A percentile compares a stretch with the other conserved stretches of the same genome.
Evolutionary conservation across 2,888 invertebrate genomes (phyloP).

Genomic region (Notodonta ziczac): DNA sequence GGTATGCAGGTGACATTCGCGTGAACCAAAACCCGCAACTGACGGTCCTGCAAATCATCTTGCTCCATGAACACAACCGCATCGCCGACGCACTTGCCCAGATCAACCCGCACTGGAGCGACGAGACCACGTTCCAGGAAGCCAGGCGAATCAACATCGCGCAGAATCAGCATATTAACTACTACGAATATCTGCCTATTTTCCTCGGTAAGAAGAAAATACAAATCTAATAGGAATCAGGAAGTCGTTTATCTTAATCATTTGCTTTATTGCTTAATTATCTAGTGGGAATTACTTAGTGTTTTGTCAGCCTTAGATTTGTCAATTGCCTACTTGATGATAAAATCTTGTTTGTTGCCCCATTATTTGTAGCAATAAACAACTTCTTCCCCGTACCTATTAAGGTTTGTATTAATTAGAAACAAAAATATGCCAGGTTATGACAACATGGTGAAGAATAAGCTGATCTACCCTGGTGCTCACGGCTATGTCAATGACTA

Average conservation of each 20-base stretch:
- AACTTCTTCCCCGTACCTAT: no score
- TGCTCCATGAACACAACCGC: conserved; percentile 90
- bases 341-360: no score
- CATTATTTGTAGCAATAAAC: no score
- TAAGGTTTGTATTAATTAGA: no score
- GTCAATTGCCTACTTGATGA: not conserved
- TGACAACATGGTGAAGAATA: conserved; percentile 86
- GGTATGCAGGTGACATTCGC: conserved; percentile 85
- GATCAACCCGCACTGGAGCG: conserved; percentile 90
- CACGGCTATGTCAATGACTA: conserved; percentile 87
- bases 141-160: conserved; percentile 88
- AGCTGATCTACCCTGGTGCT: conserved; percentile 85
- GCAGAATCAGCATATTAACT: conserved; percentile 89
- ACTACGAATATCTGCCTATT: conserved; percentile 91
- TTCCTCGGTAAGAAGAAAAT: conserved; percentile 84
- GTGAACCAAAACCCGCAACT: conserved; percentile 90
- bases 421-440: conserved; percentile 60
- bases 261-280: not conserved
- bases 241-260: not conserved
- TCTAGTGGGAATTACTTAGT: no score
- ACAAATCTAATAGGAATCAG: not conserved
- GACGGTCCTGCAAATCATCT: conserved; percentile 87
- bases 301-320: not conserved
- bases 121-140: conserved; percentile 90
- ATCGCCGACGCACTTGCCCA: conserved; percentile 84